Evolutionary conservation across 2,797 vertebrate genomes (phyloP), one percentile per base, ranked within the genome.

Genomic region (Labeo calbasu): DNA sequence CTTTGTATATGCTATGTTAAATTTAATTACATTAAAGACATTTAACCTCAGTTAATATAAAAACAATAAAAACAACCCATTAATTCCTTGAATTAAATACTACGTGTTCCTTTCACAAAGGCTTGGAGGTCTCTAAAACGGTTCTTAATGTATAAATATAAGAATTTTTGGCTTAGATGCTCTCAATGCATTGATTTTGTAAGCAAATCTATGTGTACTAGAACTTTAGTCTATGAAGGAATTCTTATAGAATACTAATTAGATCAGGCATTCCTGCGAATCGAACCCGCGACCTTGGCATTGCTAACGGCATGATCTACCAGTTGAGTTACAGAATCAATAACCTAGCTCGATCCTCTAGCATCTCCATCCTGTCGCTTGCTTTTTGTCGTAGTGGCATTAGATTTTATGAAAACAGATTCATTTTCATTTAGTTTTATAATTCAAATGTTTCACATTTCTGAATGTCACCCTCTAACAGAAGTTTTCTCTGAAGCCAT

Each of bases 321-420:
- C 61, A 77, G 55, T 36, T n/a, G 21, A 81, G 50, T 40, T 51
- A 55, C 65, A 69, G 89, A 89, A 83, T 89, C 88, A 87, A 84
- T 88, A 89, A 75, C 73, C 82, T 84, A 46, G 61, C 48, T 84
- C 51, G 21, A 51, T 61, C 17, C 61, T 63, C 50, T 51, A 75
- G 50, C 25, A 59, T 78, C 10, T 76, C 59, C 28, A n/a, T 70
- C 51, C 46, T 4, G 48, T 15, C 13, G 2, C 23, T 15, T 73
- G 11, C 43, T 79, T 15, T 53, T 77, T 63, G 12, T 51, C 19
- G 28, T 12, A 73, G 12, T 13, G 51, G 36, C 65, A 32, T 55
- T 81, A 81, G 66, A 6, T 15, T 63, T 59, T 70, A 28, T 71
- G 25, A 70, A 57, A 55, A 40, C 15, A 79, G 46, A 40, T 57